These are phyloP conservation scores for Xanthia togata DNA, from an alignment of 2,888 invertebrate genomes.

Conservation along the genomic window DNA sequence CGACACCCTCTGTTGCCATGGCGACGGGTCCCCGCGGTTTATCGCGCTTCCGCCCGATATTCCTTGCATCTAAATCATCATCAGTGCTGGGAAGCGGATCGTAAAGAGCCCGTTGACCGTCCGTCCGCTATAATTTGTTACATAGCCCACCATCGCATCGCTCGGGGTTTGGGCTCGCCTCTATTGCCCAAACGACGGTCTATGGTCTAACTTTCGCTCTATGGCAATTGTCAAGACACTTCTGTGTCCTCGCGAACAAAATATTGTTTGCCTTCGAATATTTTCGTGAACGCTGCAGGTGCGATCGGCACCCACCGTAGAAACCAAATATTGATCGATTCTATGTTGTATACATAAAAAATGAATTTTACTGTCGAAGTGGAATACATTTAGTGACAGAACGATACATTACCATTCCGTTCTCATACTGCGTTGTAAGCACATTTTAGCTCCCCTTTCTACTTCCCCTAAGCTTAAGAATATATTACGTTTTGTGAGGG, in stretches of 20 bases:
- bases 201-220: constrained; percentile 40
- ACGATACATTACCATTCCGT: constrained; percentile 62
- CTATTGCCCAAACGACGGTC: constrained; percentile 52
- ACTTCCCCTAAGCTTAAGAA: constrained; percentile 74
- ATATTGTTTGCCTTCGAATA: constrained; percentile 19
- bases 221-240: constrained; percentile 35
- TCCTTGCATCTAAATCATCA: constrained; percentile 90
- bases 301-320: constrained; percentile 19
- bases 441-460: constrained; percentile 78
- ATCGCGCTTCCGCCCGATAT: constrained; percentile 82
- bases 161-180: constrained; percentile 67
- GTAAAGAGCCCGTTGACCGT: constrained; percentile 87
- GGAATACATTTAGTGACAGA: constrained; percentile 61
- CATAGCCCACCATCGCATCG: constrained; percentile 65
- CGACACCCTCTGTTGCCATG: constrained; percentile 77
- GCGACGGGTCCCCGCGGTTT: constrained; percentile 79
- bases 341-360: constrained; percentile 36
- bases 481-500: constrained; percentile 77
- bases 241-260: constrained; percentile 31
- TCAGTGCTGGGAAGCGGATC: constrained; percentile 85
- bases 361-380: constrained; percentile 45
- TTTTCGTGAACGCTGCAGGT: constrained; percentile 40
- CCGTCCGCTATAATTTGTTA: constrained; percentile 75
- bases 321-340: constrained; percentile 41
- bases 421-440: constrained; percentile 77